Evolutionary conservation across 2,797 vertebrate species (phyloP).

Genomic region (Rhynchonycteris naso): DNA sequence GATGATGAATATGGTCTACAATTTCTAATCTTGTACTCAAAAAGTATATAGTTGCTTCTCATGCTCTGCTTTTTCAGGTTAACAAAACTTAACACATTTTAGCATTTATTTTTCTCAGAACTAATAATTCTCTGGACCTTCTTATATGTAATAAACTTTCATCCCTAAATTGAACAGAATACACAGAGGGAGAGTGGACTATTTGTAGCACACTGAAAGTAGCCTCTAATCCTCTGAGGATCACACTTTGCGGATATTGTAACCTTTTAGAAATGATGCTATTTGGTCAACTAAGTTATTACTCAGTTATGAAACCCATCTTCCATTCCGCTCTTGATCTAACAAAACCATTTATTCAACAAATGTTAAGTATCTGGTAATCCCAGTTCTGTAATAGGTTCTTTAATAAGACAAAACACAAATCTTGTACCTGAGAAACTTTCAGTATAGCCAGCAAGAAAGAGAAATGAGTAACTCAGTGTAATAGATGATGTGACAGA

Average conservation of each 20-base stretch:
- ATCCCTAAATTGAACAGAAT: not conserved
- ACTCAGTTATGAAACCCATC: not conserved
- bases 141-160: constrained; percentile 7
- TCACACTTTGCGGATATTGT: not conserved
- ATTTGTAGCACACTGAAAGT: not conserved
- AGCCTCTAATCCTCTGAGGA: not conserved
- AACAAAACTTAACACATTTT: constrained; percentile 16
- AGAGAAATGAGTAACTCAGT: not conserved
- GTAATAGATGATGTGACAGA: not conserved
- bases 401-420: constrained; percentile 6
- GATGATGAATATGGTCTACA: not conserved
- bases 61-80: not conserved
- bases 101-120: constrained; percentile 5
- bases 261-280: not conserved
- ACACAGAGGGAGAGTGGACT: not conserved
- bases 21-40: not conserved
- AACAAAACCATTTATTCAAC: constrained; percentile 20
- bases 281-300: not conserved
- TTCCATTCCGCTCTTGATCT: constrained; percentile 23
- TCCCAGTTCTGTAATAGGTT: constrained; percentile 1
- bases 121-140: constrained; percentile 16
- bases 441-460: not conserved
- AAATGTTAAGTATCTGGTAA: constrained; percentile 18
- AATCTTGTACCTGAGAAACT: not conserved
- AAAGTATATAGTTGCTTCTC: not conserved